Evolutionary conservation across 1,140 invertebrate genomes (phyloP), one percentile per base, ranked within the genome.

Genomic region (Tetragnatha versicolor): DNA sequence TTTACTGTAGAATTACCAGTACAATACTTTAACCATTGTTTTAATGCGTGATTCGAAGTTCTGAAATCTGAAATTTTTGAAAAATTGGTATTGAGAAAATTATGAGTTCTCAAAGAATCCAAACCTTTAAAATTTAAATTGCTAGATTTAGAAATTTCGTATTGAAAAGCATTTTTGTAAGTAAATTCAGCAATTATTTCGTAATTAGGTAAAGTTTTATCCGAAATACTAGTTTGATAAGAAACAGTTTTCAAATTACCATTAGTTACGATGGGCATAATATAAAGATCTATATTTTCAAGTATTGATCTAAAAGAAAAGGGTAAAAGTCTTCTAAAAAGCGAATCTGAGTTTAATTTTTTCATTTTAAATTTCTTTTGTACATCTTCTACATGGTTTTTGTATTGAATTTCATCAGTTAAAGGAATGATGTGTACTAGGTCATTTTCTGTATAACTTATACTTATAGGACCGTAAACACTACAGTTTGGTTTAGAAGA

Each of bases 351-450:
- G 31, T 49, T 66, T 27, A 31, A 45, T 27, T 66, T 66, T 7
- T 45, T 49, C 2, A 12, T 17, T 66, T 66, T 45, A 66, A 66
- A 66, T 29, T 35, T n/a, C 25, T 63, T 63, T 63, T 9, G 4
- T 5, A 66, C 14, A 29, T 47, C 17, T 27, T 17, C 47, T 17
- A 45, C 6, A 17, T 25, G 3, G 2, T 0, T 29, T 29, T 27
- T 20, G 47, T 45, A 66, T 10, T 1, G 3, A 17, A 4, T 2
- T 29, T 29, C n/a, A 29, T 66, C 20, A 4, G 7, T 17, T n/a
- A 66, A 20, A 5, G n/a, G n/a, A 6, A 66, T n/a, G 29, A 7
- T 17, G 0, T 29, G n/a, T 5, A 12, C 20, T 29, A n/a, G 25
- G 31, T 31, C 42, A 4, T 66, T 66, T 29, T 66, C 42, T 29